Base-by-base conservation (phyloP, 1,140 invertebrate genomes). In the Heliconius himera region DNA sequence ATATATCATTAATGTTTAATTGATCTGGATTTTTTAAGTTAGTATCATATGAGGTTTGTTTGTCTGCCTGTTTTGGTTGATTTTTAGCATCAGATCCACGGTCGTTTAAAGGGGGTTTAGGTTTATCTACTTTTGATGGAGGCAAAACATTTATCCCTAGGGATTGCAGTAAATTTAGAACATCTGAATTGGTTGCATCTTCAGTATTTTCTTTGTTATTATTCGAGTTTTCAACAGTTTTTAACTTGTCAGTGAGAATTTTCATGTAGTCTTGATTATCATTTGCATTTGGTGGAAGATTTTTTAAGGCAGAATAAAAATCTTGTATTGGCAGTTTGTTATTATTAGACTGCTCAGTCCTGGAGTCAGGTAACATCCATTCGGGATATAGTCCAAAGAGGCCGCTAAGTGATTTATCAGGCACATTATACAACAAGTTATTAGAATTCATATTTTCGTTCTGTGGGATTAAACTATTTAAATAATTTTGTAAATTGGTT, bases 341-440 rank as follows among this genome's bases (percentile, higher is more conserved):
- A 22, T 60, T 11, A 22, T 8, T 60, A 60, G 54, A 22, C 8
- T 26, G 8, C 9, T 60, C 18, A 20, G 54, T 60, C 54, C 22
- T 66, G 3, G 60, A 66, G 2, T 66, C 60, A 13, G 26, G 22
- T 66, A 66, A 66, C 26, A 66, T 26, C 60, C 60, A 66, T 66
- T 66, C 60, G 11, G 60, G 60, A 66, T 66, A 66, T 66, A 29
- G 13, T 29, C 11, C n/a, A 26, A 66, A 4, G 8, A 66, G 26
- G 13, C 11, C 4, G 13, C 5, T 13, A 29, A 1, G 26, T 3
- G 60, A 29, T 29, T 66, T 66, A 66, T 66, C 6, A 26, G 60
- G 60, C 22, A 66, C 60, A 29, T 66, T 66, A 56, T 56, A 56
- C 9, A 56, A n/a, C 54, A 56, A 56, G n/a, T 56, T 56, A 66